These are phyloP conservation scores for Glaucomys volans DNA, from an alignment of 2,113 vertebrate genomes.

Conservation along the genomic window DNA sequence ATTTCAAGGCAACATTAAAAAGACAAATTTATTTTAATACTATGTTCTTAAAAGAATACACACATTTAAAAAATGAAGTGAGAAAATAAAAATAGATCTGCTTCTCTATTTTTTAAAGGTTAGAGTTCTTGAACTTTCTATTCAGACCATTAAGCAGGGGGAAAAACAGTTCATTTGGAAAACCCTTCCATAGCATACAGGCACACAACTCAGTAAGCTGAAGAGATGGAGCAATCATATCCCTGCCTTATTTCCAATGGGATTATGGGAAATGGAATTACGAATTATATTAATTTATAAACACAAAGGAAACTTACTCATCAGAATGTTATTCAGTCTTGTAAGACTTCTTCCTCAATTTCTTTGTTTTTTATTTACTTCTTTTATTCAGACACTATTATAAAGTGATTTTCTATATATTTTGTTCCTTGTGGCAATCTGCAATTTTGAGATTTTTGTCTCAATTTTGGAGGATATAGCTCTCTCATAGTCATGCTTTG, in stretches of 20 bases:
- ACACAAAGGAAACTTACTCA: background rate
- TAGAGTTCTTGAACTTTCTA: slow-evolving; percentile 48
- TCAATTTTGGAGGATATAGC: background rate
- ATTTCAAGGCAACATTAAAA: slow-evolving; percentile 43
- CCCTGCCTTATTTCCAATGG: background rate
- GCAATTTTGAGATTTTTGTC: slow-evolving; percentile 36
- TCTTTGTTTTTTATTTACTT: background rate
- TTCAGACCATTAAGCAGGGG: background rate
- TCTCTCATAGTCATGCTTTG: background rate
- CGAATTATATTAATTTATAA: background rate
- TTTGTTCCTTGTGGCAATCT: background rate
- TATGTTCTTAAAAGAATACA: background rate
- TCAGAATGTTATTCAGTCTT: background rate
- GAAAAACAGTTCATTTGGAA: background rate
- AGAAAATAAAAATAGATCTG: background rate
- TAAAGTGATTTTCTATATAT: background rate
- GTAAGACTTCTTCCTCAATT: background rate
- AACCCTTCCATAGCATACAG: background rate
- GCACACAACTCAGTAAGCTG: background rate
- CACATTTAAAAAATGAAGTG: slow-evolving; percentile 39
- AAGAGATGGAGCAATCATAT: background rate
- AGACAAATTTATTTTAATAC: background rate
- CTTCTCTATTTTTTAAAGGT: slow-evolving; percentile 24
- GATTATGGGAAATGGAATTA: no score
- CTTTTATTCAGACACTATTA: background rate